Conservation (phyloP, 35 echinoderm and acorn worm species). For the Heliocidaris tuberculata region DNA sequence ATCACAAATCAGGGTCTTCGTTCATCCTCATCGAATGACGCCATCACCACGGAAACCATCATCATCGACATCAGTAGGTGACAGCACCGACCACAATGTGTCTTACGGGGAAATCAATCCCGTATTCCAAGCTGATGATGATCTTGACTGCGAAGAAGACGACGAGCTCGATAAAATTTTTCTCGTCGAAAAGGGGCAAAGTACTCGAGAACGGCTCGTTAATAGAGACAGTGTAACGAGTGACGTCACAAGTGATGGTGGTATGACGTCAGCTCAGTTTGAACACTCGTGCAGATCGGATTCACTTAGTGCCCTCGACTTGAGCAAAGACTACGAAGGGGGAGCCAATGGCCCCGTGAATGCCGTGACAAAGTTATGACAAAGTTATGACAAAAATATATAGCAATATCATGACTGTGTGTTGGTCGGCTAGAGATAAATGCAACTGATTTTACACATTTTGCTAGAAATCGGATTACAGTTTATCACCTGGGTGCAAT, state of each 20-base stretch:
- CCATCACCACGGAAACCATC: background rate
- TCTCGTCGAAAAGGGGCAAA: background rate
- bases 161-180: background rate
- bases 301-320: background rate
- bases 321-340: background rate
- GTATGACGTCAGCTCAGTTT: background rate
- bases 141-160: background rate
- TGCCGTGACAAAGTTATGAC: background rate
- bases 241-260: background rate
- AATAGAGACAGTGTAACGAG: background rate
- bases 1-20: slow-evolving; percentile 14
- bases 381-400: no score
- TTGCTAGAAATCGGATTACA: no score
- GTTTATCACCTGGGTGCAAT: no score
- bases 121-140: slow-evolving; percentile 1
- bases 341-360: background rate
- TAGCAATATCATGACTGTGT: background rate
- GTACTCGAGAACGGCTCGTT: background rate
- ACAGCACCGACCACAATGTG: background rate
- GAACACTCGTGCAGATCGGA: background rate
- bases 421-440: background rate
- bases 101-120: slow-evolving; percentile 21
- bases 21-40: background rate
- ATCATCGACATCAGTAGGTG: background rate
- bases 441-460: no score